Evolutionary conservation across 2,797 vertebrate species (phyloP).

Genomic region (Crypturellus tataupa): DNA sequence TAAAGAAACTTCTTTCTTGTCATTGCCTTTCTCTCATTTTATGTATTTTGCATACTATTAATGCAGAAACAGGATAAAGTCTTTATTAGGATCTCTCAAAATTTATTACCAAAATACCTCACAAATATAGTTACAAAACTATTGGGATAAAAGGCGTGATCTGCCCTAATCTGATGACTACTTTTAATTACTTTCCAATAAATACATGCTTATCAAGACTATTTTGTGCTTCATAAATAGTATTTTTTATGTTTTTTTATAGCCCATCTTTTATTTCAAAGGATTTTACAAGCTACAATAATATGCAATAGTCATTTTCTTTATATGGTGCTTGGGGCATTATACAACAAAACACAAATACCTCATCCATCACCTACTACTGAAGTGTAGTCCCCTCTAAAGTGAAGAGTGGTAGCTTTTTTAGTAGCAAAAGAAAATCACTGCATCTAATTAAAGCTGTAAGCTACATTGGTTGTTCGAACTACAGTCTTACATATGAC

Average conservation of each 20-base stretch:
- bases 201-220: constrained; percentile 46
- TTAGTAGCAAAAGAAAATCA: constrained; percentile 17
- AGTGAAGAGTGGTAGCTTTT: constrained; percentile 30
- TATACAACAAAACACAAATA: constrained; percentile 38
- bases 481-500: not conserved
- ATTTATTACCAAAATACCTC: constrained; percentile 30
- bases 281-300: constrained; percentile 44
- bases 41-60: not conserved
- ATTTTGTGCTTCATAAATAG: constrained; percentile 33
- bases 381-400: constrained; percentile 26
- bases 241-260: constrained; percentile 48
- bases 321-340: constrained; percentile 26
- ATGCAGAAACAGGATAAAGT: not conserved
- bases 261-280: constrained; percentile 47
- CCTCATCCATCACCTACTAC: constrained; percentile 16
- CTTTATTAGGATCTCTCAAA: constrained; percentile 1
- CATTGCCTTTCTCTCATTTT: not conserved
- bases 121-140: constrained; percentile 34
- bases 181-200: constrained; percentile 52
- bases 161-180: constrained; percentile 16
- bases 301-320: constrained; percentile 40
- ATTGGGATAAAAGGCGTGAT: constrained; percentile 16
- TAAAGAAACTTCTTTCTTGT: not conserved
- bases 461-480: not conserved
- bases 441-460: constrained; percentile 26